Conservation (phyloP, 2,888 invertebrate genomes). For the Luperina testacea region DNA sequence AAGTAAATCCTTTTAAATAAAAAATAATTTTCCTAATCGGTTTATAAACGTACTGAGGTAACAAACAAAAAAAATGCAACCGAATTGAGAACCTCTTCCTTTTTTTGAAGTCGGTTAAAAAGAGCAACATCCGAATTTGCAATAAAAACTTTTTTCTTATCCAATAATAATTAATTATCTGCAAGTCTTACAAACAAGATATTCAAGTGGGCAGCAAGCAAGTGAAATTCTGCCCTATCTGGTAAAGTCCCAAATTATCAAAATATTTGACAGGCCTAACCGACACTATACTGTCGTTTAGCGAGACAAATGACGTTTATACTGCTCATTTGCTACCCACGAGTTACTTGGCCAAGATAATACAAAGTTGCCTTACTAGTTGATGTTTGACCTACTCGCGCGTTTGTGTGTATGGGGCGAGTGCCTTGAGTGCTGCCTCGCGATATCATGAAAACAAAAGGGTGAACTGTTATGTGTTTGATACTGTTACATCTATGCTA, state of each 20-base stretch:
- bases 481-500: conserved; percentile 19
- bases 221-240: conserved; percentile 11
- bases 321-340: conserved; percentile 54
- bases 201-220: background rate
- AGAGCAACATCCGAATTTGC: background rate
- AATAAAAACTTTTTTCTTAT: background rate
- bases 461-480: conserved; percentile 22
- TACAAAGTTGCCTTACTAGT: conserved; percentile 69
- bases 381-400: conserved; percentile 76
- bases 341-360: conserved; percentile 64
- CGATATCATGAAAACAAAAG: conserved; percentile 57
- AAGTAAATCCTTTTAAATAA: no score
- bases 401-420: conserved; percentile 39
- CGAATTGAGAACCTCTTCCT: no score
- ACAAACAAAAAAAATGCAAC: no score
- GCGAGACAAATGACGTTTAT: conserved; percentile 47
- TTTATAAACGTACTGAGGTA: no score
- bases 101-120: no score
- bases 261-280: conserved; percentile 29
- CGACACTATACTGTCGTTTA: conserved; percentile 24
- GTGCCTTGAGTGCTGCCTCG: conserved; percentile 51
- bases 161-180: background rate
- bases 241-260: conserved; percentile 20
- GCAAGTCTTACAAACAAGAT: background rate
- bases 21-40: no score